These are phyloP conservation scores for Oceanodroma leucorhoa DNA, from an alignment of 2,797 vertebrate species.

Conservation along the genomic window DNA sequence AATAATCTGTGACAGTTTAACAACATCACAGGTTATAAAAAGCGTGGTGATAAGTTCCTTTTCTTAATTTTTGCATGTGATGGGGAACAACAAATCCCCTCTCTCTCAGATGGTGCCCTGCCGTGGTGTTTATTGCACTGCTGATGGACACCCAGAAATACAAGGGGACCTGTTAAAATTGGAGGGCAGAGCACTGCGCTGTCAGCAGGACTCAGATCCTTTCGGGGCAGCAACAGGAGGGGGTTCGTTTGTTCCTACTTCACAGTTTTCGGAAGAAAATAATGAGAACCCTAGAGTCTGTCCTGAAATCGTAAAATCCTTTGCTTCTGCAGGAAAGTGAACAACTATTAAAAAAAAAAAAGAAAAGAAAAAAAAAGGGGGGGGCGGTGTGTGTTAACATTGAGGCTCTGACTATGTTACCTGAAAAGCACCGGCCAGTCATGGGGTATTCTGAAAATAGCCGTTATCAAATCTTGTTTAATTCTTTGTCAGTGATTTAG, in stretches of 20 bases:
- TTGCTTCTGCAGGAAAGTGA: not conserved
- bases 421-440: not conserved
- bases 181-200: not conserved
- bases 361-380: fast-evolving
- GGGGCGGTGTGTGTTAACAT: not conserved
- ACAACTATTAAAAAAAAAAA: not conserved
- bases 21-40: not conserved
- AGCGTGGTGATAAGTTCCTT: not conserved
- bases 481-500: not conserved
- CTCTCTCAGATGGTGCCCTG: not conserved
- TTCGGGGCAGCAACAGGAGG: not conserved
- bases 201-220: not conserved
- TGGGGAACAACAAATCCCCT: not conserved
- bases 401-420: not conserved
- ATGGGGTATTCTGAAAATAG: not conserved
- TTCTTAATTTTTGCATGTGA: not conserved
- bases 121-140: not conserved
- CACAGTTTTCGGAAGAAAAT: constrained; percentile 1
- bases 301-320: not conserved
- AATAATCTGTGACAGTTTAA: constrained; percentile 29
- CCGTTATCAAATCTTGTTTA: not conserved
- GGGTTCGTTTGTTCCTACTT: not conserved
- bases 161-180: not conserved
- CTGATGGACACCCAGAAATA: not conserved
- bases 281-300: constrained; percentile 10